Conservation (phyloP, 2,888 invertebrate genomes). For the Oasisia sp. region DNA sequence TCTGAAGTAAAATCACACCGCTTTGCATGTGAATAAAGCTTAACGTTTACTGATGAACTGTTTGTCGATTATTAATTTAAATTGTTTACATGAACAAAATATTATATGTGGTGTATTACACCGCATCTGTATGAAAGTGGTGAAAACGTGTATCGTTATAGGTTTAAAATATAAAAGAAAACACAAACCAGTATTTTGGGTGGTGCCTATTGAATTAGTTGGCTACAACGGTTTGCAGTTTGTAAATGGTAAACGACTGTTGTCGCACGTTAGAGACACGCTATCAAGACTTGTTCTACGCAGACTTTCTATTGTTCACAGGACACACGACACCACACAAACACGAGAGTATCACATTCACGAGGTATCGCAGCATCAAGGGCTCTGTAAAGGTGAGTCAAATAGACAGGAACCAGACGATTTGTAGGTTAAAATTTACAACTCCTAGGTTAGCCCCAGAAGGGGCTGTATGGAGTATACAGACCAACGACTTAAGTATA, state of each 20-base stretch:
- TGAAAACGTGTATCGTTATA: too few relatives aligned
- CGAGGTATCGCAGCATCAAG: background rate
- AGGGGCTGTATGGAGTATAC: too few relatives aligned
- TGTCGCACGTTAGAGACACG: too few relatives aligned
- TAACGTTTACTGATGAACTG: background rate
- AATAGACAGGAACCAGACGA: background rate
- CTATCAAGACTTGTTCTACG: background rate
- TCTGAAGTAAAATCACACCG: background rate
- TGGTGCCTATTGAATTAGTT: too few relatives aligned
- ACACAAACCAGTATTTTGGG: too few relatives aligned
- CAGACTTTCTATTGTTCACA: background rate
- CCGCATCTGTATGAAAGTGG: too few relatives aligned
- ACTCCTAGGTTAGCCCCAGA: too few relatives aligned
- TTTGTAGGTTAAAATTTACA: background rate
- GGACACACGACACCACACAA: background rate
- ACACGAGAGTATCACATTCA: background rate
- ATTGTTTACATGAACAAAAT: background rate
- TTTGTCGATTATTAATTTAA: background rate
- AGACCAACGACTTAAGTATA: too few relatives aligned
- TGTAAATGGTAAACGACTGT: too few relatives aligned
- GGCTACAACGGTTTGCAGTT: too few relatives aligned
- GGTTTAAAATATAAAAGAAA: too few relatives aligned
- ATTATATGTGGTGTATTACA: background rate
- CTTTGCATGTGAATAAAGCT: background rate
- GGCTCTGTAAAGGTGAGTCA: background rate